Percentiles rank a stretch among this genome's conserved stretches.
phyloP scores from a whole-genome alignment of 2,797 vertebrate genomes.

The Cottoperca gobio region DNA sequence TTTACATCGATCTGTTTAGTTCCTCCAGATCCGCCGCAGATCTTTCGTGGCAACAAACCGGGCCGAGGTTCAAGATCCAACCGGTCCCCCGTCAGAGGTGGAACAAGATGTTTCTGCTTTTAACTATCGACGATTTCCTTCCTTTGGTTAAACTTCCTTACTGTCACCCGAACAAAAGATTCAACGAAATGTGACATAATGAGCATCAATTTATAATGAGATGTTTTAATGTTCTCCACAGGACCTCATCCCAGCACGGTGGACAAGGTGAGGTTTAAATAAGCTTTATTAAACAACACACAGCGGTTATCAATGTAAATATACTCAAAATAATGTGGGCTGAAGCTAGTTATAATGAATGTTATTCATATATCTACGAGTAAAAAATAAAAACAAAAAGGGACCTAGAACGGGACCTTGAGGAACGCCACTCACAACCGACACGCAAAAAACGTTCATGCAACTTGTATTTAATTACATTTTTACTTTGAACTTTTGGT shows the following conservation, averaged over 20 bases:
- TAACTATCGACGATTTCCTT: not conserved
- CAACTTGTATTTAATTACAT: too few relatives aligned
- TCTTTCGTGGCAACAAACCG: slow-evolving; percentile 63
- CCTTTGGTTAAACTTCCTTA: too few relatives aligned
- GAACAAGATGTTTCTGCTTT: not conserved
- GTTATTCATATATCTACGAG: too few relatives aligned
- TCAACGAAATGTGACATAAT: not conserved
- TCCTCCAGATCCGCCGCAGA: slow-evolving; percentile 51
- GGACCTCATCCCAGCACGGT: slow-evolving; percentile 38
- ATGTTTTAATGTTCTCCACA: slow-evolving; percentile 30
- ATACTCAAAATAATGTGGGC: not conserved
- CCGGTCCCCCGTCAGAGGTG: slow-evolving; percentile 60
- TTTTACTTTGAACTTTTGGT: too few relatives aligned
- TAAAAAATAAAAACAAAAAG: too few relatives aligned
- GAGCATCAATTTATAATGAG: not conserved
- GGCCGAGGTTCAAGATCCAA: slow-evolving; percentile 44
- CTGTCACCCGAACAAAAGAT: too few relatives aligned
- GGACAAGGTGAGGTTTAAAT: slow-evolving; percentile 47
- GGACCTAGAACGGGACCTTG: too few relatives aligned
- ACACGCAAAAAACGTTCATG: too few relatives aligned
- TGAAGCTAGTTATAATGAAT: too few relatives aligned
- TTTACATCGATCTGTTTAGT: slow-evolving; percentile 22
- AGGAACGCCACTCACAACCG: too few relatives aligned
- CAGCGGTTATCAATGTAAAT: not conserved
- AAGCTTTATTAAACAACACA: not conserved